Evolutionary conservation across 30 jellyfish, hydroid and myxozoan genomes (phyloP).

Genomic region (Sanderia malayensis): DNA sequence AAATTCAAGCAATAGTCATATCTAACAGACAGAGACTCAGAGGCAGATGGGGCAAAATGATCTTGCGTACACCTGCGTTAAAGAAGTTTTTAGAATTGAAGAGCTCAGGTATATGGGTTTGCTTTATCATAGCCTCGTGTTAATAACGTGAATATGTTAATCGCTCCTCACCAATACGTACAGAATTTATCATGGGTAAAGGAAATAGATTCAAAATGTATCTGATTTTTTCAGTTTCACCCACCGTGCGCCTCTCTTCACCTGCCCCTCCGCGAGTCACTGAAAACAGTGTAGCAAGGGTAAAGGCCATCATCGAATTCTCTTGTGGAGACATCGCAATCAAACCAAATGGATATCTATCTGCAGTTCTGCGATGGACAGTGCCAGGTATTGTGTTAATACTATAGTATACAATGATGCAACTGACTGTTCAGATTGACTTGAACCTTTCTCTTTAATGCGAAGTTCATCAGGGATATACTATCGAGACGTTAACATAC

Average conservation of each 20-base stretch:
- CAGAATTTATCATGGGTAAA: background rate
- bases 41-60: constrained; percentile 41
- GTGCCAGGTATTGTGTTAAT: constrained; percentile 66
- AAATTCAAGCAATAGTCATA: constrained; percentile 46
- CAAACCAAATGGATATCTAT: constrained; percentile 10
- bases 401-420: no score
- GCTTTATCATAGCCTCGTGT: no score
- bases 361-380: constrained; percentile 34
- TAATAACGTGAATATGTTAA: no score
- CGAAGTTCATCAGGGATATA: background rate
- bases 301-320: background rate
- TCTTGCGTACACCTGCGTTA: constrained; percentile 42
- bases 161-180: no score
- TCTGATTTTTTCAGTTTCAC: background rate
- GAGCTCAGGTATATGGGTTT: constrained; percentile 8
- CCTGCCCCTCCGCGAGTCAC: background rate
- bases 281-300: background rate
- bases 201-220: background rate
- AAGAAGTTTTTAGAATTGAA: background rate
- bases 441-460: background rate
- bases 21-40: constrained; percentile 12
- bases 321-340: background rate
- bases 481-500: no score
- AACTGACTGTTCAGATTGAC: no score
- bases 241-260: background rate